Evolutionary conservation across 1,140 invertebrate species (phyloP), one percentile per base, ranked within the genome.

Genomic region (Pseudomyrmex dendroicus): DNA sequence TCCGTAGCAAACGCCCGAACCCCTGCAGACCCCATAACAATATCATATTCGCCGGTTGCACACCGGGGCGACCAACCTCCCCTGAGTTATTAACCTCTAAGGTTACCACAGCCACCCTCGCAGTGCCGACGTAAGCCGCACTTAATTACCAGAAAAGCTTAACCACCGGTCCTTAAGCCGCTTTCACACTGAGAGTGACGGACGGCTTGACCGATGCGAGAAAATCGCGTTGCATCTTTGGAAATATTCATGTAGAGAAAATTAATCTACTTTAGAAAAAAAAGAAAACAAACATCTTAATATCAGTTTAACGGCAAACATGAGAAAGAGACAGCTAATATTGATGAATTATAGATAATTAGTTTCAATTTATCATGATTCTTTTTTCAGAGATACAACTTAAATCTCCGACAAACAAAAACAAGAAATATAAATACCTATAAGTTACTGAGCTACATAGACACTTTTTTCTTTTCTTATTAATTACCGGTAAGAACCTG

Each of bases 71-170:
- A 57, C 82, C 61, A 66, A 73, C 80, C 76, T 50, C 84, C 90
- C 86, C 85, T 91, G 87, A 93, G 91, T 94, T 94, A 93, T 94
- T 93, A 94, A 94, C 91, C 92, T 94, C 90, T 94, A 92, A 92
- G 91, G 92, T 94, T 94, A 93, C 93, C 88, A 59, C 87, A 89
- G 74, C 87, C 88, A 91, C 91, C 91, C 90, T 90, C 85, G 78
- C 62, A 64, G 46, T 61, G 84, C 80, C 83, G 84, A 85, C 85
- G 74, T 85, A 90, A 91, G 89, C 89, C 86, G 83, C 84, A 89
- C 87, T 90, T 92, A 93, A 93, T 93, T 92, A 92, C 90, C 90
- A 85, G 87, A 91, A 91, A 92, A 93, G 85, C 83, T 86, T 84
- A 86, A 87, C 85, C 77, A 68, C 64, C 74, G 82, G 44, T 85